Percentiles rank a stretch among this genome's conserved stretches.
phyloP scores from a whole-genome alignment of 2,113 vertebrate genomes.

The Podilymbus podiceps region DNA sequence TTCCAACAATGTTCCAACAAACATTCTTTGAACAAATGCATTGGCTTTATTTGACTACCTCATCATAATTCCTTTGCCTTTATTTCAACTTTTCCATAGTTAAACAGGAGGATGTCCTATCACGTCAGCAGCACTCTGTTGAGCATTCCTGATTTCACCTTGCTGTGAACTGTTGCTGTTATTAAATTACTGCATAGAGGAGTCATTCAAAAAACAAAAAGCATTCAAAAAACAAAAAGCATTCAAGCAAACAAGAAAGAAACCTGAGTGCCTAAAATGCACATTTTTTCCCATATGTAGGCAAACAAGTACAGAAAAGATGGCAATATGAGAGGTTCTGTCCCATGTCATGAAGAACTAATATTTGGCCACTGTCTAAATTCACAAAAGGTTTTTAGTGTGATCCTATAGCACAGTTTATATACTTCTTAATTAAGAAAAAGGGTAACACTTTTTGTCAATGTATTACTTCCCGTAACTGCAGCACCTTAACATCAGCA shows the following conservation, averaged over 20 bases:
- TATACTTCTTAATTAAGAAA: background rate
- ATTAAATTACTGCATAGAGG: background rate
- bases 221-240: too few relatives aligned
- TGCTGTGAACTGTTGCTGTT: background rate
- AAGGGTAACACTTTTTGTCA: background rate
- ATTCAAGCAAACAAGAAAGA: background rate
- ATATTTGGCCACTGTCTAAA: background rate
- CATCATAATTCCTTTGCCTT: background rate
- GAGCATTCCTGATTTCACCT: background rate
- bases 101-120: background rate
- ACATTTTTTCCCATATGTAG: background rate
- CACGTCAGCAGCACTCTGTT: background rate
- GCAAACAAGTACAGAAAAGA: background rate
- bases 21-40: background rate
- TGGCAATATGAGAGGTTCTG: background rate
- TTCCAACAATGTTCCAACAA: too few relatives aligned
- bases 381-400: background rate
- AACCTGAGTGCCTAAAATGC: background rate
- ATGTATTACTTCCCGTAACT: background rate
- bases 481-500: background rate
- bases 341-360: background rate
- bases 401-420: background rate
- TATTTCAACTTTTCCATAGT: background rate
- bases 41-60: background rate
- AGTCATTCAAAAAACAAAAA: too few relatives aligned